Evolutionary conservation across 2,797 vertebrate species (phyloP).

Genomic region (Alexandromys oeconomus): DNA sequence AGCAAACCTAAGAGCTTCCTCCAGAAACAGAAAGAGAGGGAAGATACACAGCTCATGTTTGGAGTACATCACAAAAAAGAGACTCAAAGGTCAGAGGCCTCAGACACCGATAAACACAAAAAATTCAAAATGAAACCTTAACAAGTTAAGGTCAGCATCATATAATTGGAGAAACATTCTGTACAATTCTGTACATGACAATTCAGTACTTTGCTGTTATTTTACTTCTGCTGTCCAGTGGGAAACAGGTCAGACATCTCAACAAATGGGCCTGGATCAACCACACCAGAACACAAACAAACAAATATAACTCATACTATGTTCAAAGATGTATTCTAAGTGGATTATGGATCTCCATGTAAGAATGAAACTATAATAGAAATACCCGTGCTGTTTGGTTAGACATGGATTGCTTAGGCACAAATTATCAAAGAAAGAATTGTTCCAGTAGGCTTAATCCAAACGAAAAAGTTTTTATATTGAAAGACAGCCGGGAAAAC

Average conservation of each 20-base stretch:
- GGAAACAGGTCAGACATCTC: neutral
- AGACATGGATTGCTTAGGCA: neutral
- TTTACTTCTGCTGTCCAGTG: neutral
- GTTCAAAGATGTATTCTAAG: conserved; percentile 14
- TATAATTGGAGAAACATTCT: neutral
- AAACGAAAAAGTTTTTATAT: conserved; percentile 10
- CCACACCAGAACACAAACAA: neutral
- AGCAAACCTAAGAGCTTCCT: neutral
- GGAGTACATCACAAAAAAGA: neutral
- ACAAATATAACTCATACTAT: neutral
- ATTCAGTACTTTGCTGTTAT: neutral
- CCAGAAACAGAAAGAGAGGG: neutral
- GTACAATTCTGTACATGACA: neutral
- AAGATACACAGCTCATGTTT: neutral
- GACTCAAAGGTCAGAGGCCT: neutral
- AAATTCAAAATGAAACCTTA: conserved; percentile 5
- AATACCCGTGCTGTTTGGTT: neutral
- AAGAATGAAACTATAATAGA: neutral
- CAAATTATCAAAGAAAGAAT: conserved; percentile 13
- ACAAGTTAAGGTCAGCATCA: conserved; percentile 1
- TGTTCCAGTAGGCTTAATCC: neutral
- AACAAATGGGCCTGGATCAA: neutral
- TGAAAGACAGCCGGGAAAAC: conserved; percentile 34
- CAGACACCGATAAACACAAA: neutral
- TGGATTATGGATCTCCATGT: neutral